Conservation (phyloP, 2,888 invertebrate species). For the Oxycera nigricornis region DNA sequence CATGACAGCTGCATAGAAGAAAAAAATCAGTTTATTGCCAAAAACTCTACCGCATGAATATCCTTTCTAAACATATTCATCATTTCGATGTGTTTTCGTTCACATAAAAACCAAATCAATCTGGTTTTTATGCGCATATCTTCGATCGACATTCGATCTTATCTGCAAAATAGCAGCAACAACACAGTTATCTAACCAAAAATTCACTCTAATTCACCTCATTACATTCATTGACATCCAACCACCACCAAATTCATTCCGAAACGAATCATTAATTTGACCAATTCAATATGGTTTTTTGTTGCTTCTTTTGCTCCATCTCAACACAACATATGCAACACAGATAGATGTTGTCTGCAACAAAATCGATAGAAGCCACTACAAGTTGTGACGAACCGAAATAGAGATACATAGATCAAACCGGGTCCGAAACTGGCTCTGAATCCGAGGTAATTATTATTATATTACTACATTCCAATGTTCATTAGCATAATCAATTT, state of each 20-base stretch:
- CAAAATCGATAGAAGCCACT: background rate
- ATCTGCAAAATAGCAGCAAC: too few species aligned
- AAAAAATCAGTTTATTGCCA: too few species aligned
- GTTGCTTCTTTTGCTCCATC: background rate
- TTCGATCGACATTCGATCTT: too few species aligned
- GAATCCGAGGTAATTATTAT: constrained; percentile 13
- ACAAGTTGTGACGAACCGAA: background rate
- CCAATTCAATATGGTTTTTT: background rate
- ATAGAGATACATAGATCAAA: background rate
- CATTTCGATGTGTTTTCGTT: too few species aligned
- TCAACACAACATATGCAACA: background rate
- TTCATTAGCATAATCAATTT: constrained; percentile 37
- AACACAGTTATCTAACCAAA: too few species aligned
- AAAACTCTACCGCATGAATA: too few species aligned
- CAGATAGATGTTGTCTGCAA: too few species aligned
- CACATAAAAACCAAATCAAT: too few species aligned
- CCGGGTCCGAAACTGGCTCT: background rate
- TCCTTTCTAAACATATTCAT: too few species aligned
- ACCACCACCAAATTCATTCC: background rate
- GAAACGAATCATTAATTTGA: background rate
- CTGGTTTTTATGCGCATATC: too few species aligned
- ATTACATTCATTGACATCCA: constrained; percentile 1
- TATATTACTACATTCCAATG: constrained; percentile 34
- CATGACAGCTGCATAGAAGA: too few species aligned
- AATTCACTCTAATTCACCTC: background rate